A percentile compares a stretch with the other conserved stretches of the same genome.
Evolutionary conservation across 2,888 invertebrate species (phyloP).

Genomic region (Galerucella nymphaeae): DNA sequence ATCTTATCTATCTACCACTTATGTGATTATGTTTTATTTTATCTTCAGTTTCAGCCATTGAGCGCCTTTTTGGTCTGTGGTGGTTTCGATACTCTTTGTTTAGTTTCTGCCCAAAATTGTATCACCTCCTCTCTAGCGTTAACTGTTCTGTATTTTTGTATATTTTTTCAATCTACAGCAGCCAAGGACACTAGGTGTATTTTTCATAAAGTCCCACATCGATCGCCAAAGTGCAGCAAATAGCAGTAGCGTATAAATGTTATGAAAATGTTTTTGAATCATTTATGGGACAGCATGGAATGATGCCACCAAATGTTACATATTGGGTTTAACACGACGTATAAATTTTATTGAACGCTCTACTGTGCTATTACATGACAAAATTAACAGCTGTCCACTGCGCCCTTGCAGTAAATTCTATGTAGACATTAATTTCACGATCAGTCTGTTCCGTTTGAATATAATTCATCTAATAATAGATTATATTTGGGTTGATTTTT

Average conservation of each 20-base stretch:
- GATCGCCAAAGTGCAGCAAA: neutral
- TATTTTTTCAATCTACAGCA: too few relatives aligned
- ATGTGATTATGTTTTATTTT: too few relatives aligned
- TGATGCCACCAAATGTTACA: constrained; percentile 27
- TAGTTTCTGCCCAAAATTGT: too few relatives aligned
- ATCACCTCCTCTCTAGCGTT: too few relatives aligned
- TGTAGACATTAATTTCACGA: neutral
- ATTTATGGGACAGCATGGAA: constrained; percentile 25
- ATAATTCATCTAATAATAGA: neutral
- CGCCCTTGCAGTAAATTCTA: neutral
- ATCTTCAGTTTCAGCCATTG: too few relatives aligned
- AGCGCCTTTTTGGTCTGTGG: too few relatives aligned
- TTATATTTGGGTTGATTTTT: neutral
- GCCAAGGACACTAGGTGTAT: too few relatives aligned
- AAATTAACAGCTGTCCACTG: constrained; percentile 1
- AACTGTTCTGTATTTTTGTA: too few relatives aligned
- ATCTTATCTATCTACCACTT: too few relatives aligned
- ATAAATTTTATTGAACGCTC: constrained; percentile 24
- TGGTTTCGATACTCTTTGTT: too few relatives aligned
- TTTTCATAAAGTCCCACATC: neutral
- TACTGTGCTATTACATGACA: constrained; percentile 10
- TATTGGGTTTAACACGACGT: constrained; percentile 20
- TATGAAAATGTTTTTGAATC: constrained; percentile 30
- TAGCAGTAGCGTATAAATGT: constrained; percentile 9
- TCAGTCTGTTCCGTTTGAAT: neutral